Conservation (phyloP, 2,113 vertebrate species). For the Sinocyclocheilus anophthalmus region DNA sequence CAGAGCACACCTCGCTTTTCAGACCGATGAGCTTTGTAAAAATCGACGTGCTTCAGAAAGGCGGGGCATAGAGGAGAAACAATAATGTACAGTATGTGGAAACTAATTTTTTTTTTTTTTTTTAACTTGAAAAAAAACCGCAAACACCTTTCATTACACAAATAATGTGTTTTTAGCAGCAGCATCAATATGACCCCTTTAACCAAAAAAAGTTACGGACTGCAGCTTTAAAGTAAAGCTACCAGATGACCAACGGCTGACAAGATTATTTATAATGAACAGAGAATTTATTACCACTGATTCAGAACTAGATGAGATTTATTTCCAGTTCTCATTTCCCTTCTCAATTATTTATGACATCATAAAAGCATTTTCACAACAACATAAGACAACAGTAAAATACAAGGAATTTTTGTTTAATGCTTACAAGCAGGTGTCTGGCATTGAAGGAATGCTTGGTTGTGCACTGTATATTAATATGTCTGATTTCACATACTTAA, state of each 20-base stretch:
- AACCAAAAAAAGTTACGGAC: no score
- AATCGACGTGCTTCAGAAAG: no score
- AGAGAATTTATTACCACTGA: background rate
- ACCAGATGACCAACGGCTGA: background rate
- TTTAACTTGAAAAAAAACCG: no score
- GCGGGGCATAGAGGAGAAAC: no score
- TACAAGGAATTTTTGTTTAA: background rate
- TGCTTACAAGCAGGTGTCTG: background rate
- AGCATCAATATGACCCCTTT: no score
- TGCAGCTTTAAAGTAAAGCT: background rate
- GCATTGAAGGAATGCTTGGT: background rate
- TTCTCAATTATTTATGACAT: background rate
- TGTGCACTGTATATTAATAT: background rate
- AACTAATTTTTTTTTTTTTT: no score
- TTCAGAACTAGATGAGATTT: background rate
- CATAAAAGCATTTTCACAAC: background rate
- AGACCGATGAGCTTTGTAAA: no score
- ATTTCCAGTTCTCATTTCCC: background rate
- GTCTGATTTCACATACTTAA: slow-evolving; percentile 1
- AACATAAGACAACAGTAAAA: background rate
- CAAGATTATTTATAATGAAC: background rate
- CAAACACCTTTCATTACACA: no score
- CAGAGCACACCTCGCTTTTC: no score
- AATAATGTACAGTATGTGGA: no score
- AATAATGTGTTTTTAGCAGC: no score